Evolutionary conservation across 2,888 invertebrate species (phyloP).

Genomic region (Lycocerus yunnanus): DNA sequence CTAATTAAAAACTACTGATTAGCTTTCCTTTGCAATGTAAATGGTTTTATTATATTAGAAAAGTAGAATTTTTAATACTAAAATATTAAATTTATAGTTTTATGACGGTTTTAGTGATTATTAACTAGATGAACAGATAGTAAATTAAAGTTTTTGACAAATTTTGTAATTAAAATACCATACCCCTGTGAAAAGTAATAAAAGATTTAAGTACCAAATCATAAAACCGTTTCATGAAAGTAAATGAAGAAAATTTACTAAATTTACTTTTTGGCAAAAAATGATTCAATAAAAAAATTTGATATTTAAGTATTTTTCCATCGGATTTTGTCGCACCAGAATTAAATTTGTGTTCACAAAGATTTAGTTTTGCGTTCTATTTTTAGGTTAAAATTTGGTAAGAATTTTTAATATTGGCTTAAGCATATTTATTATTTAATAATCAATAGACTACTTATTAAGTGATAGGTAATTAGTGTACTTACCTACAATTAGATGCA

Average conservation of each 20-base stretch:
- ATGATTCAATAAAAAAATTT: neutral
- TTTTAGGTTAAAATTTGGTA: neutral
- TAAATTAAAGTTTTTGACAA: neutral
- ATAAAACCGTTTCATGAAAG: neutral
- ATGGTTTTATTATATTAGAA: neutral
- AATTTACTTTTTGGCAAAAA: neutral
- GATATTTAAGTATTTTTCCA: neutral
- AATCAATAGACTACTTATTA: neutral
- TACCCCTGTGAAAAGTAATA: neutral
- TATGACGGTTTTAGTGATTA: neutral
- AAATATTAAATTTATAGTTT: neutral
- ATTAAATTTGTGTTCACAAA: neutral
- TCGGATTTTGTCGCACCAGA: neutral
- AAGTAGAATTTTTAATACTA: neutral
- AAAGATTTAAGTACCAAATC: neutral
- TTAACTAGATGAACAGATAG: neutral
- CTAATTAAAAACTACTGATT: neutral
- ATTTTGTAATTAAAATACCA: neutral
- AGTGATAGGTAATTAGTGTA: neutral
- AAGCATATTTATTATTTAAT: neutral
- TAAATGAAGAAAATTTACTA: neutral
- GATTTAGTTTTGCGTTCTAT: neutral
- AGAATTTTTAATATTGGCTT: neutral
- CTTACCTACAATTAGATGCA: constrained; percentile 8
- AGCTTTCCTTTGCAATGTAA: neutral